Evolutionary conservation across 2,797 vertebrate genomes (phyloP), one percentile per base, ranked within the genome.

Genomic region (Chaunax sp.): DNA sequence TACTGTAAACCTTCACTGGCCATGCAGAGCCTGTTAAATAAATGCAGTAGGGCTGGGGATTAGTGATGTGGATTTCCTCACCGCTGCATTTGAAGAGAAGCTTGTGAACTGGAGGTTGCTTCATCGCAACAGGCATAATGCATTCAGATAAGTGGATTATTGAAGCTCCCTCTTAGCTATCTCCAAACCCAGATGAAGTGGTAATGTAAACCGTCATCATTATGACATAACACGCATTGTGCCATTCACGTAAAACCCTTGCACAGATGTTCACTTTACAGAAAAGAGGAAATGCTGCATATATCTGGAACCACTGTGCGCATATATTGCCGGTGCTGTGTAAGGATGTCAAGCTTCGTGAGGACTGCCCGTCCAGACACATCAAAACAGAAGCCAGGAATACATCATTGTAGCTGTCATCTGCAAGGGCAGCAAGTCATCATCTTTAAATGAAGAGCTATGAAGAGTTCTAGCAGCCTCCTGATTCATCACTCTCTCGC

Each of bases 51-150:
- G 74, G 75, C 64, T 37, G 37, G 20, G 88, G 89, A 93, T 93
- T 92, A 92, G 83, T 35, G 22, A 76, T 60, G 72, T 75, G 81
- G 84, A 89, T 93, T 90, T 90, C 71, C 80, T 86, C 78, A 63
- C 70, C 10, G 56, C 74, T 45, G 81, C 78, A 41, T 88, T 84
- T 69, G 82, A 85, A 82, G 68, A 46, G 77, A 72, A 74, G 80
- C 81, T 79, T 77, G 61, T 59, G 70, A 75, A 75, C 81, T 63
- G 59, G 55, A 70, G 54, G 78, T 81, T 83, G 41, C 73, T 76
- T 74, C 38, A 25, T 58, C 50, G 75, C 75, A 73, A 72, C 45
- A 10, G 62, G 56, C 67, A 55, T 62, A 73, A 78, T 76, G 79
- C 75, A 82, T 84, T 60, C 8, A 74, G 79, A 81, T 81, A 81